Base-by-base conservation (phyloP, 2,797 vertebrate genomes). In the Arctocebus calabarensis region DNA sequence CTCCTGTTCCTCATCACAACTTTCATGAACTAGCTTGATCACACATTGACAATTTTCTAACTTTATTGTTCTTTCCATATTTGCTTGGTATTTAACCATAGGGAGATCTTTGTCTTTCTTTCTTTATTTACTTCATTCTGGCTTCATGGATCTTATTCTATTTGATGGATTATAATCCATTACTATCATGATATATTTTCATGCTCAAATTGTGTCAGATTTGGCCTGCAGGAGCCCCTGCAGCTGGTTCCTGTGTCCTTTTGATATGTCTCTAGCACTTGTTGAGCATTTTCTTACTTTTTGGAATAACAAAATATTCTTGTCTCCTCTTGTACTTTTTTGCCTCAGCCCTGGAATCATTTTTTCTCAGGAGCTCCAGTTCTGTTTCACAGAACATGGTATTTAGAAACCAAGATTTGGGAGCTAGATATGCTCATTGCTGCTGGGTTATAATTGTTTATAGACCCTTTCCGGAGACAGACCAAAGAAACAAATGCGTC, bases 391-490 rank as follows among this genome's bases (percentile, higher is more conserved):
- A n/a, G 32, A 87, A 11, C 88, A 62, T 71, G 66, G 32, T 22
- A 83, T 87, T 95, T 64, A 45, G 88, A 87, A 91, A 83, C 70
- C 62, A 94, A 83, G 55, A 71, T 88, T 71, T 64, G 55, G n/a
- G 34, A 91, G 3, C 23, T 71, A 45, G 43, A 11, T 22, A 45
- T 71, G 14, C 66, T 79, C 55, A 73, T 45, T 79, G 45, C 52
- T 62, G 25, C n/a, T 61, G 17, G 12, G 9, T 10, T 75, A 27
- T 86, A 62, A 82, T 71, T 87, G 29, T 17, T 70, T 77, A 29
- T 45, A 78, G 52, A 43, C 25, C 70, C 45, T 87, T 81, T 91
- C 14, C 55, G 55, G 27, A 90, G 61, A 86, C 40, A 45, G 17
- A 82, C 7, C n/a, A 85, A 43, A 61, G 17, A 85, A 90, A 48